Conservation (phyloP, 2,888 invertebrate species). For the Molorchus minor region DNA sequence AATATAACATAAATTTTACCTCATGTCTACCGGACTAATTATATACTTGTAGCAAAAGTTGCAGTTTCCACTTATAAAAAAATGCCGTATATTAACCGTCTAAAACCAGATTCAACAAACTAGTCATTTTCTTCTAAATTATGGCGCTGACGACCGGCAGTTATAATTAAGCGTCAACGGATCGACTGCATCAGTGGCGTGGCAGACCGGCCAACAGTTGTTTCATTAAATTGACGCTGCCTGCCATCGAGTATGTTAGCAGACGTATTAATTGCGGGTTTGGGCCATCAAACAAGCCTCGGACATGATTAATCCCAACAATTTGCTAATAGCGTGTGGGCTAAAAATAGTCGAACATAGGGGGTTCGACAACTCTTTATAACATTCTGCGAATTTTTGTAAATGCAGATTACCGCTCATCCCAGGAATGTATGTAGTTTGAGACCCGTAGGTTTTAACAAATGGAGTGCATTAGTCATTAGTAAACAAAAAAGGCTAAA, state of each 20-base stretch:
- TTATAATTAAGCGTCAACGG: slow-evolving; percentile 24
- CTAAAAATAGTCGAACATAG: neutral
- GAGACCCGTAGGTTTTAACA: neutral
- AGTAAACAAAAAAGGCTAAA: too few species aligned
- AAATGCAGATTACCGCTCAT: neutral
- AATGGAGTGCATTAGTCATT: neutral
- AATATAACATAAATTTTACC: too few species aligned
- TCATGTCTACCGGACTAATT: too few species aligned
- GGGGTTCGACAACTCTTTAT: neutral
- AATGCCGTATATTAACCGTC: slow-evolving; percentile 14
- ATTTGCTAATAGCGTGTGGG: neutral
- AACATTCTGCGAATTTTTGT: neutral
- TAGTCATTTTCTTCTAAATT: slow-evolving; percentile 30
- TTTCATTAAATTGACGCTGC: neutral
- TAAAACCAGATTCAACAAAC: slow-evolving; percentile 28
- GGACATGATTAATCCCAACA: neutral
- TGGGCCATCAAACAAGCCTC: neutral
- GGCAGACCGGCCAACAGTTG: neutral
- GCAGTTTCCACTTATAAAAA: slow-evolving; percentile 27
- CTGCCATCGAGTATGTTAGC: neutral
- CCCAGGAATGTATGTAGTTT: neutral
- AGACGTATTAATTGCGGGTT: neutral
- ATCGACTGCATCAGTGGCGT: slow-evolving; percentile 18
- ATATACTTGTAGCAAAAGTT: slow-evolving; percentile 13
- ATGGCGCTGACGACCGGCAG: slow-evolving; percentile 22